Conservation (phyloP, 2,797 vertebrate genomes). For the Pampus argenteus region DNA sequence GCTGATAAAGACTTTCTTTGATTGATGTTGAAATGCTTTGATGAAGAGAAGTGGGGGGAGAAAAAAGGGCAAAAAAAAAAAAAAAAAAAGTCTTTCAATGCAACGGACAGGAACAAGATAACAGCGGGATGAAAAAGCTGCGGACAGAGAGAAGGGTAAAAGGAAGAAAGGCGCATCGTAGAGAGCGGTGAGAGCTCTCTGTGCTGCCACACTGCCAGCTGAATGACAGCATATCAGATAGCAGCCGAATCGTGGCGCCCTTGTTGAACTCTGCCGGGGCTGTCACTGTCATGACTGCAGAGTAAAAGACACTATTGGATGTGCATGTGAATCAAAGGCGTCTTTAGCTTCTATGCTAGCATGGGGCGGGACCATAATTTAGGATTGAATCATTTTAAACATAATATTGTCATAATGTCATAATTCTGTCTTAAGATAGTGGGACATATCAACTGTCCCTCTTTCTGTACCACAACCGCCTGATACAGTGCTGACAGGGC, state of each 20-base stretch:
- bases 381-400: neutral
- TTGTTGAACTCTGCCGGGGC: slow-evolving; percentile 44
- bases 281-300: slow-evolving; percentile 43
- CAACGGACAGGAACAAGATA: slow-evolving; percentile 60
- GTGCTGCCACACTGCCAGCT: slow-evolving; percentile 40
- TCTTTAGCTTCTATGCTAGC: neutral
- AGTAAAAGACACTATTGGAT: neutral
- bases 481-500: slow-evolving; percentile 49
- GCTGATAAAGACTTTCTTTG: slow-evolving; percentile 51
- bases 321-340: neutral
- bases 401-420: slow-evolving; percentile 11
- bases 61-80: neutral
- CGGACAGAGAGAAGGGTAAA: slow-evolving; percentile 34
- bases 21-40: too few species aligned
- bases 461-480: neutral
- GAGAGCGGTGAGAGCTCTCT: slow-evolving; percentile 46
- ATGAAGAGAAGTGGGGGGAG: slow-evolving; percentile 24
- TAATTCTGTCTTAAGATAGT: neutral
- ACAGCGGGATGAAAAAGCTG: slow-evolving; percentile 36
- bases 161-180: slow-evolving; percentile 40
- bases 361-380: neutral
- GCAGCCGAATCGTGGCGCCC: slow-evolving; percentile 43
- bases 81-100: slow-evolving; percentile 3
- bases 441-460: neutral
- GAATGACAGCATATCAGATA: slow-evolving; percentile 73